Evolutionary conservation across 1,140 invertebrate species (phyloP), one percentile per base, ranked within the genome.

Genomic region (Whitmania pigra): DNA sequence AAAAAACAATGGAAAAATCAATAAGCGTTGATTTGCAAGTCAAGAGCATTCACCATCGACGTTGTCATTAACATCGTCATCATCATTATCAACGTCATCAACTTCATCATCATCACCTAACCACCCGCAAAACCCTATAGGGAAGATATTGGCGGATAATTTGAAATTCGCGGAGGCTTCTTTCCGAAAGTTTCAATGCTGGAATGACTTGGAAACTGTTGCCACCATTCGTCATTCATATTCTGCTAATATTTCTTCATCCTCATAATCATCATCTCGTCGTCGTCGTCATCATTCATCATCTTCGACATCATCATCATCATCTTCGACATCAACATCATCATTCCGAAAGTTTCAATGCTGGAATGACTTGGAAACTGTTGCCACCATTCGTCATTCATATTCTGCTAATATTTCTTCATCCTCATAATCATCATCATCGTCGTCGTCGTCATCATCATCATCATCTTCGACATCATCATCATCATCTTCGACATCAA

Each of bases 261-360:
- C 27, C 6, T 68, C 67, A 29, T 68, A 7, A 29, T 68, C 67
- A 43, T 68, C 67, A 40, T 68, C 67, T 68, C 67, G 18, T 68
- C 67, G 27, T 68, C 67, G 36, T 68, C 36, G 18, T 68, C 67
- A 31, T 68, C 67, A 15, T 31, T 29, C 27, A 31, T 68, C 67
- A 68, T 68, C 36, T 6, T 43, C 67, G 36, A 40, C 66, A 3
- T 31, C 66, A 13, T 67, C 66, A 67, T 13, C 66, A 67, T 67
- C 66, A 67, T 31, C 66, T 2, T 67, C 66, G 13, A 4, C n/a
- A 68, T 68, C 25, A 31, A 11, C 67, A 68, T 40, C n/a, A 68
- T 43, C 57, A 17, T 15, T 6, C 11, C 13, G n/a, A n/a, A n/a
- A n/a, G n/a, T n/a, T n/a, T n/a, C n/a, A 49, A 49, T 49, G 43